Conservation (phyloP, 2,797 vertebrate genomes). For the Poeciliopsis infans region DNA sequence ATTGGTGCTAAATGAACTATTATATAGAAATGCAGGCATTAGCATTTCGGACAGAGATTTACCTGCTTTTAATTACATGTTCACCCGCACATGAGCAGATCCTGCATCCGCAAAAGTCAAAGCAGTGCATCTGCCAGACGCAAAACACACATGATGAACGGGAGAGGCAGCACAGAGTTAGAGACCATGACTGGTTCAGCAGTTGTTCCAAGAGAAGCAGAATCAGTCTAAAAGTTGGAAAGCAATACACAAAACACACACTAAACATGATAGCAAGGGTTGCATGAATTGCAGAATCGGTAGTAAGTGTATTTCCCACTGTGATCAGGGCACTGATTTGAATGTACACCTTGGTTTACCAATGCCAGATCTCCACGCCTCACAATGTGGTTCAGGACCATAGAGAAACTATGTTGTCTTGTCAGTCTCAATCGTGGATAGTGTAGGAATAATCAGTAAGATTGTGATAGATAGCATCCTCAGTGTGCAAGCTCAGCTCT, state of each 20-base stretch:
- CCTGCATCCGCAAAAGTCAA: neutral
- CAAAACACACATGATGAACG: neutral
- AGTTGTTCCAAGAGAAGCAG: neutral
- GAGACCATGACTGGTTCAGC: neutral
- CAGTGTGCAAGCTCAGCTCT: neutral
- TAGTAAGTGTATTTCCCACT: neutral
- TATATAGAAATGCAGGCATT: conserved; percentile 81
- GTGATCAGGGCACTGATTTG: neutral
- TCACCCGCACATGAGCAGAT: neutral
- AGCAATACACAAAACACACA: neutral
- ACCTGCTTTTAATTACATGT: conserved; percentile 17
- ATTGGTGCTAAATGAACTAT: conserved; percentile 91
- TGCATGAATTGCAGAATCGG: neutral
- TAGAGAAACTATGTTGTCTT: neutral
- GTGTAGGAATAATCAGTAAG: neutral
- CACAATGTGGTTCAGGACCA: neutral
- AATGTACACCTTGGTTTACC: neutral
- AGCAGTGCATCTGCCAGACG: neutral
- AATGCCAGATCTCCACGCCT: neutral
- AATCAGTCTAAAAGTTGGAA: neutral
- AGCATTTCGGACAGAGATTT: conserved; percentile 37
- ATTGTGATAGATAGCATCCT: neutral
- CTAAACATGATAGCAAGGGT: neutral
- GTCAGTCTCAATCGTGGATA: neutral
- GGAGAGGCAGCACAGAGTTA: neutral